Evolutionary conservation across 2,888 invertebrate genomes (phyloP), one percentile per base, ranked within the genome.

Genomic region (Apodemia mormo): DNA sequence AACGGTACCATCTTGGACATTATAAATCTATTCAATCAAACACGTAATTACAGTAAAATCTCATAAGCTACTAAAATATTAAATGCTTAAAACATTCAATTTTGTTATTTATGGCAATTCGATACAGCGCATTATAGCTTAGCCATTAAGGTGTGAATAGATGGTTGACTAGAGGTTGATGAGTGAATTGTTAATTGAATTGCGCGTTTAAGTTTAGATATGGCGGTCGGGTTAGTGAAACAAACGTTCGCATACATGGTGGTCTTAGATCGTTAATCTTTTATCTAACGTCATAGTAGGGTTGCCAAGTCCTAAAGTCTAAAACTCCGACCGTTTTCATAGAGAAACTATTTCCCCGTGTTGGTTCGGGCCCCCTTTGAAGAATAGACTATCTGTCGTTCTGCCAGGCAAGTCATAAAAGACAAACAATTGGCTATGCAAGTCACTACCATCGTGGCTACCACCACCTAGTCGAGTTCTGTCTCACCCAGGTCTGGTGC

Each of bases 211-310:
- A 52, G 52, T 67, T 30, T 56, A 71, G 68, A 30, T 30, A 61
- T 33, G 33, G 29, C 33, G 61, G 61, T 49, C 61, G 29, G 61
- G 12, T 70, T 70, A 75, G 70, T 75, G 74, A 73, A 72, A 76
- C 76, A 75, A 76, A 75, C 64, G 75, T 49, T 49, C 49, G 14
- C 79, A 73, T 76, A 76, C 80, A 80, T 82, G 89, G 89, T 86
- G 88, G 88, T 87, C 86, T 76, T 58, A 58, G 70, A 77, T 85
- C 85, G 86, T 89, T 85, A 85, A 89, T 87, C 85, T 85, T 85
- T 81, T 81, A 85, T 85, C 85, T 87, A 88, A 82, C 81, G 71
- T 69, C 81, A 5, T 29, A 30, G 10, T 30, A 58, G 58, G 58
- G 58, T 58, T 58, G 30, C 58, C 58, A 58, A 14, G 40, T 40